Evolutionary conservation across 2,113 vertebrate genomes (phyloP), one percentile per base, ranked within the genome.

Genomic region (Ptychochromis oligacanthus): DNA sequence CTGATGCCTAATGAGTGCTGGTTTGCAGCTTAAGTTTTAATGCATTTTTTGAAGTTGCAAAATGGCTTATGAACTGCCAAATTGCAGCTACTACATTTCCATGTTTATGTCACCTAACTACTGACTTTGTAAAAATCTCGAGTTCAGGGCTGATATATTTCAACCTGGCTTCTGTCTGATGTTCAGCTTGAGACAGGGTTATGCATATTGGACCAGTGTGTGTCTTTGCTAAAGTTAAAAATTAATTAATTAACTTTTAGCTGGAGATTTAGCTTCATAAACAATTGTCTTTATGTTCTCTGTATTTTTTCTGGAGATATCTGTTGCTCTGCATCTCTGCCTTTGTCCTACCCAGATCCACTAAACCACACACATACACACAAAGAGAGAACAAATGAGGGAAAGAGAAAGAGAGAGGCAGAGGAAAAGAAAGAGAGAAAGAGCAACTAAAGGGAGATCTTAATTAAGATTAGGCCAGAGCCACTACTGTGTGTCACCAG

Each of bases 391-490:
- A 28, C 7, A 20, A 56, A 46, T 20, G 31, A 70, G 28, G 4
- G 13, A 38, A 26, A 22, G 18, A 70, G 22, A 34, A 4, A 57
- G 20, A 5, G 20, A 5, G 18, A 36, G 14, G 24, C 61, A 65
- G 38, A 64, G 2, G 26, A 22, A 36, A 12, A 15, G 12, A 2
- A 46, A 9, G 43, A 20, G 40, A 20, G 17, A 22, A 4, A 54
- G 49, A 56, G 82, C 75, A 65, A 83, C 67, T 81, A 74, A 74
- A 72, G 62, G 54, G 46, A 91, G 87, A 91, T 91, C 75, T 84
- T 89, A 88, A 89, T 91, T 91, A 87, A 75, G 87, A 91, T 88
- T 62, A 40, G 61, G 43, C 8, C 34, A 4, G 81, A 79, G 82
- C 78, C 77, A 70, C 65, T 75, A 80, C 77, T 81, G 72, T 24